Conservation (phyloP, 2,113 vertebrate genomes). For the Mionectes macconnelli region DNA sequence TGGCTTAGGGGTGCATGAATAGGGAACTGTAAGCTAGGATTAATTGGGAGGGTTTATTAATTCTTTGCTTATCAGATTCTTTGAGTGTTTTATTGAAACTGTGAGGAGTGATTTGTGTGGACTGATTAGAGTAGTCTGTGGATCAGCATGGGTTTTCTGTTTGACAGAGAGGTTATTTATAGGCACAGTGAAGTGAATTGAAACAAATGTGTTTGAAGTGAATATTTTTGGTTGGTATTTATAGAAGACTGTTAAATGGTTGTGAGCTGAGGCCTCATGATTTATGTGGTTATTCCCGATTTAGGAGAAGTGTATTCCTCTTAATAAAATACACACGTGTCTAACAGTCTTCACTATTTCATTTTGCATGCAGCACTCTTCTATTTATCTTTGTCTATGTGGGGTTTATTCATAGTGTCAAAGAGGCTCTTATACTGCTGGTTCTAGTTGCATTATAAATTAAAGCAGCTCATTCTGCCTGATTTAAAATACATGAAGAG, state of each 20-base stretch:
- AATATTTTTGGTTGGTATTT: constrained; percentile 44
- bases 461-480: not conserved
- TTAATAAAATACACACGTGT: constrained; percentile 37
- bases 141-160: constrained; percentile 10
- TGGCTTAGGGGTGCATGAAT: not conserved
- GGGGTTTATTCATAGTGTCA: constrained; percentile 13
- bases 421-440: not conserved
- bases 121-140: constrained; percentile 22
- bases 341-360: not conserved
- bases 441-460: not conserved
- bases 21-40: not conserved
- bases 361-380: constrained; percentile 15
- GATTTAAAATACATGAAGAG: not conserved
- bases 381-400: not conserved
- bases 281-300: constrained; percentile 19
- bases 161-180: constrained; percentile 28
- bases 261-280: not conserved
- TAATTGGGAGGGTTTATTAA: not conserved
- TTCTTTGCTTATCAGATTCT: not conserved
- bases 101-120: constrained; percentile 33
- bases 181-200: constrained; percentile 3
- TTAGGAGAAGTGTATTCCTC: constrained; percentile 1
- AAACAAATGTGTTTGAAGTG: constrained; percentile 37
- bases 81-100: constrained; percentile 14
- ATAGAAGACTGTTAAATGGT: constrained; percentile 17